These are phyloP conservation scores for Pseudomyrmex sp. DNA, from an alignment of 1,140 invertebrate species.

Conservation along the genomic window DNA sequence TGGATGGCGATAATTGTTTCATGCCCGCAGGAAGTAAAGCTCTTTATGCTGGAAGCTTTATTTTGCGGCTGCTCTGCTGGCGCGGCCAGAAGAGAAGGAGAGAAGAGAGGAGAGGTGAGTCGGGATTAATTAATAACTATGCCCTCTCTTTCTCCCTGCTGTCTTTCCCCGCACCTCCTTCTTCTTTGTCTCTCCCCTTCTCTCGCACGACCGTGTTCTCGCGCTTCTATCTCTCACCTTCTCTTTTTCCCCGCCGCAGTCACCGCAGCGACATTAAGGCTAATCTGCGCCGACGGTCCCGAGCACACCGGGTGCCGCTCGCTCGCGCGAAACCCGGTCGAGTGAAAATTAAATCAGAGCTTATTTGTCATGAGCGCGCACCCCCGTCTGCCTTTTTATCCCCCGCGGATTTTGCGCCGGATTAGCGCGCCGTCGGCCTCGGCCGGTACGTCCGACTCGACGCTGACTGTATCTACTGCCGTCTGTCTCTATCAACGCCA, in stretches of 20 bases:
- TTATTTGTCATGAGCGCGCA: conserved; percentile 78
- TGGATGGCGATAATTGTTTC: conserved; percentile 78
- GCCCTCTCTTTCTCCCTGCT: conserved; percentile 61
- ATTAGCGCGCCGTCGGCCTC: conserved; percentile 71
- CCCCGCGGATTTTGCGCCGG: conserved; percentile 72
- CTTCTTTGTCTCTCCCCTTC: not conserved
- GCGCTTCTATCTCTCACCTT: not conserved
- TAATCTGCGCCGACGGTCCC: conserved; percentile 77
- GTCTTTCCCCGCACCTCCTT: conserved; percentile 9
- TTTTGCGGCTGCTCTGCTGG: conserved; percentile 73
- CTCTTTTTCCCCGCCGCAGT: conserved; percentile 23
- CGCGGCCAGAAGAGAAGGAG: conserved; percentile 60
- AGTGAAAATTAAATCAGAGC: conserved; percentile 81
- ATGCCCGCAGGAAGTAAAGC: conserved; percentile 76
- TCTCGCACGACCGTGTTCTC: not conserved
- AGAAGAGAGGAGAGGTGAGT: conserved; percentile 63
- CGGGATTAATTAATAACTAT: conserved; percentile 82
- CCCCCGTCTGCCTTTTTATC: conserved; percentile 73
- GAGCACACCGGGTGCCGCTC: conserved; percentile 59
- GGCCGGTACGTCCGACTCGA: conserved; percentile 69
- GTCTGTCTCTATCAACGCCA: conserved; percentile 57
- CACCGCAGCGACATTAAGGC: conserved; percentile 74
- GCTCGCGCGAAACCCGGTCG: conserved; percentile 70
- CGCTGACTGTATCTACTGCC: conserved; percentile 64
- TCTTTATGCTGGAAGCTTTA: conserved; percentile 79